Evolutionary conservation across 2,888 invertebrate species (phyloP), one percentile per base, ranked within the genome.

Genomic region (Drosophila villosipedis): DNA sequence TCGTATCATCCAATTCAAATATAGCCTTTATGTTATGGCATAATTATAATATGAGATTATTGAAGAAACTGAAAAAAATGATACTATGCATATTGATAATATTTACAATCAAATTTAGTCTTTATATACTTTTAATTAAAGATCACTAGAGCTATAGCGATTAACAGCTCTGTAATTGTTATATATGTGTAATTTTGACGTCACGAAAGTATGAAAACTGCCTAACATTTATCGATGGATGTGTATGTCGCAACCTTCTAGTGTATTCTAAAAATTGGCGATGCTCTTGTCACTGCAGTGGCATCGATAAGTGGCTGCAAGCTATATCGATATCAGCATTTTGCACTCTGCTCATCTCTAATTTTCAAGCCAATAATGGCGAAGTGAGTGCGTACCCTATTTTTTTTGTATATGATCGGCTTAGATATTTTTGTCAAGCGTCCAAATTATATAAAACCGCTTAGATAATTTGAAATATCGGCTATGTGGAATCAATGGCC

Each of bases 401-500:
- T 64, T 69, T 30, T 62, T 74, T 73, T 55, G 5, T 55, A 52
- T 59, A 64, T 43, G 67, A 58, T 71, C 41, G 9, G 25, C 2
- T 47, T 47, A 25, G 47, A 25, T 25, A 25, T 47, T 47, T 4
- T 35, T 60, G 2, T 33, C 50, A 22, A 62, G 28, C 16, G 30
- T 14, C 47, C 9, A 37, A 62, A 65, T 78, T 80, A 78, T 60
- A 68, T 68, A 76, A 80, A 76, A 22, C n/a, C 5, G 16, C 4
- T 9, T 16, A 16, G 16, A 22, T 14, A 53, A 55, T 33, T 31
- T 50, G 28, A 63, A 65, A 88, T 47, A 61, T 62, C 37, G 55
- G 54, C 39, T 61, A 84, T 92, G 92, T 92, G 92, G 92, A 89
- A 78, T 75, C 92, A 90, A 70, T 92, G 92, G 92, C 68, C 88